A percentile compares a stretch with the other conserved stretches of the same genome.
Conservation (phyloP, 2,888 invertebrate genomes). For the Tortrix viridana region DNA sequence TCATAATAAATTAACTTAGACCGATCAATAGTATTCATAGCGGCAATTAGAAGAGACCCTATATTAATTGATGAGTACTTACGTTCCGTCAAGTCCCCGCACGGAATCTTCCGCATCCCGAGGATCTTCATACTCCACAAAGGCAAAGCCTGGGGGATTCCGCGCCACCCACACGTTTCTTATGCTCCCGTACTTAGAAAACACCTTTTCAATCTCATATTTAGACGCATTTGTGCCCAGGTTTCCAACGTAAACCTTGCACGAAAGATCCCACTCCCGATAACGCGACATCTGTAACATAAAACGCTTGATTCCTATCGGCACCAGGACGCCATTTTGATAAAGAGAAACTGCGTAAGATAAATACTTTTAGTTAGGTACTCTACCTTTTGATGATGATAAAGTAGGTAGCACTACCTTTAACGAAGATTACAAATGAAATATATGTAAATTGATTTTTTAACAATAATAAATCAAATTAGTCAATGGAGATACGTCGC, state of each 20-base stretch:
- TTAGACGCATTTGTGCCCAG: constrained; percentile 95
- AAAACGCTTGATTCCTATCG: constrained; percentile 29
- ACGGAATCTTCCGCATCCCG: constrained; percentile 95
- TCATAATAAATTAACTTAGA: neutral
- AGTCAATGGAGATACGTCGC: too few relatives aligned
- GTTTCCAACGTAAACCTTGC: constrained; percentile 97
- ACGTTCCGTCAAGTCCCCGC: constrained; percentile 90
- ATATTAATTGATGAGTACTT: constrained; percentile 50
- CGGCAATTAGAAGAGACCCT: constrained; percentile 11
- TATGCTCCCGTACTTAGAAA: constrained; percentile 94
- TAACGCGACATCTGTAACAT: constrained; percentile 87
- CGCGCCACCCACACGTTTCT: constrained; percentile 97
- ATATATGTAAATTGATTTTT: too few relatives aligned
- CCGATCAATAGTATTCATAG: constrained; percentile 17
- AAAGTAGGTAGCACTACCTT: too few relatives aligned
- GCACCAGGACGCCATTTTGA: constrained; percentile 56
- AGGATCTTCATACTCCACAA: constrained; percentile 95
- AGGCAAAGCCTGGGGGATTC: constrained; percentile 96
- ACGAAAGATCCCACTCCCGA: constrained; percentile 92
- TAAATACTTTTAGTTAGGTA: neutral
- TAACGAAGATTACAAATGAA: too few relatives aligned
- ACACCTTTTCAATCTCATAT: constrained; percentile 94
- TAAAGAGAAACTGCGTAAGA: constrained; percentile 12
- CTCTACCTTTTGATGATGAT: constrained; percentile 9
- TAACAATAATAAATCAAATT: too few relatives aligned